These are phyloP conservation scores for Ictalurus furcatus DNA, from an alignment of 2,113 vertebrate genomes.

Conservation along the genomic window DNA sequence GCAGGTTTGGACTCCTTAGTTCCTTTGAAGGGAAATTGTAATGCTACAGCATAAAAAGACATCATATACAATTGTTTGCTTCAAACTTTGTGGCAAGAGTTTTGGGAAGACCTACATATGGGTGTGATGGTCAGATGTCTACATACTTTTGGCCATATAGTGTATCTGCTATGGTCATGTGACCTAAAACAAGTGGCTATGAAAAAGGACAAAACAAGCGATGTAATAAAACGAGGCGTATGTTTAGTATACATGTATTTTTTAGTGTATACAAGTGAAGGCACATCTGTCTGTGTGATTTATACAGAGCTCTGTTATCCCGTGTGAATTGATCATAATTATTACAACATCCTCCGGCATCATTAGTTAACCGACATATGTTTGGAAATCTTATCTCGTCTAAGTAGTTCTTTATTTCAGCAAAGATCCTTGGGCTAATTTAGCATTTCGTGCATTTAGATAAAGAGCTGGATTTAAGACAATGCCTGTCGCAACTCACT, in stretches of 20 bases:
- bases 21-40: not conserved
- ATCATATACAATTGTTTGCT: not conserved
- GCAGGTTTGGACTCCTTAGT: not conserved
- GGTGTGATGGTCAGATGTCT: not conserved
- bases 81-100: not conserved
- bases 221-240: not conserved
- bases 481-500: not conserved
- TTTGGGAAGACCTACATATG: not conserved
- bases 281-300: not conserved
- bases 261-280: not conserved
- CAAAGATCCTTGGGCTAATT: not conserved
- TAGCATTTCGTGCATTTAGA: not conserved
- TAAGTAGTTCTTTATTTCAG: constrained; percentile 5
- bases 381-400: not conserved
- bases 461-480: not conserved
- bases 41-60: not conserved
- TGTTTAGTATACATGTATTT: not conserved
- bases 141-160: not conserved
- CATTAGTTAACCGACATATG: not conserved
- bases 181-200: not conserved
- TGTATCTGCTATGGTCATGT: not conserved
- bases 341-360: constrained; percentile 1
- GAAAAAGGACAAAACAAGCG: not conserved
- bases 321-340: not conserved
- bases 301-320: constrained; percentile 1